Base-by-base conservation (phyloP, 1,140 invertebrate genomes). In the Myzus persicae region DNA sequence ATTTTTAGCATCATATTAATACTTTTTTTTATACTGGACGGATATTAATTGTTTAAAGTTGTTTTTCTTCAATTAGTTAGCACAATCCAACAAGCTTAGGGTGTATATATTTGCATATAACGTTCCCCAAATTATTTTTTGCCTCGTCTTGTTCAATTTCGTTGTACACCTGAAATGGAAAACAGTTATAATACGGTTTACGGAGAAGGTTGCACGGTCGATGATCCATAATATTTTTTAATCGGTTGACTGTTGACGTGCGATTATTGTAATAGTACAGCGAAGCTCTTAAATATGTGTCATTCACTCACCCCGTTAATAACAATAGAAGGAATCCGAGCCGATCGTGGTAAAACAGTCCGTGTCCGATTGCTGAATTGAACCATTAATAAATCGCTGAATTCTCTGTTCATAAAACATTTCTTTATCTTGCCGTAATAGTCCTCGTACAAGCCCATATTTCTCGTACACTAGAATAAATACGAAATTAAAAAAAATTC, bases 341-440 rank as follows among this genome's bases (percentile, higher is more conserved):
- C 24, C 18, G 38, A 54, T 31, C 4, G n/a, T n/a, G 91, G 81
- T 38, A 40, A 11, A 93, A 85, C 36, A 11, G 4, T 38, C 4
- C 22, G 91, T 11, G 91, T 93, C 20, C 46, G 44, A 31, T 93
- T 51, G 36, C 38, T 22, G 31, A 85, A 85, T 0, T 85, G 91
- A 20, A 82, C 14, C 67, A 85, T 48, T n/a, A 93, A 44, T 14
- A 9, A 24, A 85, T 84, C 81, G 46, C 91, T 93, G 0, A 93
- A 85, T 40, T 93, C 46, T 40, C 36, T 82, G 24, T 93, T 85
- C 40, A 48, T 81, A 22, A 40, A 82, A 84, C 91, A 93, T 40
- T 93, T 82, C 51, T 93, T 93, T 51, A 93, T 93, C 20, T 85
- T 93, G 26, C 46, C 82, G 14, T 93, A 93, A 67, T 42, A 90